These are phyloP conservation scores for Rhynchonycteris naso DNA, from an alignment of 2,797 vertebrate genomes.

Conservation along the genomic window DNA sequence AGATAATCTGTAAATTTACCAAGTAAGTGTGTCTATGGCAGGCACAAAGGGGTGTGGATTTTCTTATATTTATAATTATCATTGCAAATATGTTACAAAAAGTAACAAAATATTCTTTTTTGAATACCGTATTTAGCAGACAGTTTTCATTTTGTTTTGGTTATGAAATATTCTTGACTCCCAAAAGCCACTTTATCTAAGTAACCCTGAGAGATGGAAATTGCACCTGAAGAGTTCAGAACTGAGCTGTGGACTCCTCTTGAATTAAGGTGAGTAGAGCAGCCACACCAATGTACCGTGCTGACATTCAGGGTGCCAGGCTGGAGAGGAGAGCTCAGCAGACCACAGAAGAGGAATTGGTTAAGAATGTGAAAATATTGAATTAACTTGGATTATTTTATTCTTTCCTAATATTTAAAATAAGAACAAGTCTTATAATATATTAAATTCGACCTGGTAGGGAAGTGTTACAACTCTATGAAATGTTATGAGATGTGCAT, in stretches of 20 bases:
- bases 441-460: not conserved
- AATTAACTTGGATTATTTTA: not conserved
- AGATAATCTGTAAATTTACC: not conserved
- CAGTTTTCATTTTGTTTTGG: not conserved
- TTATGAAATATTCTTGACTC: not conserved
- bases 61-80: not conserved
- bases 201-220: not conserved
- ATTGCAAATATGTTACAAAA: not conserved
- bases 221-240: not conserved
- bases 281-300: accelerated
- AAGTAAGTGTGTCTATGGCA: not conserved
- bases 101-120: not conserved
- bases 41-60: not conserved
- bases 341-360: not conserved
- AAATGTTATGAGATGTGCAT: not conserved
- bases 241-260: not conserved
- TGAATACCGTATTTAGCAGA: not conserved
- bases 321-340: not conserved
- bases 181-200: not conserved
- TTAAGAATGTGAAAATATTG: not conserved
- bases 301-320: not conserved
- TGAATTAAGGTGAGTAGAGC: not conserved
- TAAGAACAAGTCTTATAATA: not conserved
- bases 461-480: not conserved
- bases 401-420: not conserved